Evolutionary conservation across 2,888 invertebrate genomes (phyloP).

Genomic region (Seira ritae): DNA sequence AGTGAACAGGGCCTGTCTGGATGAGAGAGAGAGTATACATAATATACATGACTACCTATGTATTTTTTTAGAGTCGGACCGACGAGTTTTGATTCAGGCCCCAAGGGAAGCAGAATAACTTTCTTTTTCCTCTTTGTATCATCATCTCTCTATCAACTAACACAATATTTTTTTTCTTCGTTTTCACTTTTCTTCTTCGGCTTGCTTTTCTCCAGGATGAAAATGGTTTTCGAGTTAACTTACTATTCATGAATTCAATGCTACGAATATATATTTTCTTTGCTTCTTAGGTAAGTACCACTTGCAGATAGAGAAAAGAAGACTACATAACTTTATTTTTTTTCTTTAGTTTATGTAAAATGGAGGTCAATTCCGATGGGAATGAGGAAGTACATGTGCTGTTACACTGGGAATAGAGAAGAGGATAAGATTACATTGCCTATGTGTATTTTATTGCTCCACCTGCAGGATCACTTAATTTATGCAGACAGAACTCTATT

Average conservation of each 20-base stretch:
- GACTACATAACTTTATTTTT: neutral
- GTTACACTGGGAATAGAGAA: neutral
- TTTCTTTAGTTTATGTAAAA: conserved; percentile 7
- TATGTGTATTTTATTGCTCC: conserved; percentile 35
- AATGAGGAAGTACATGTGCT: neutral
- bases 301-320: neutral
- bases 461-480: conserved; percentile 33
- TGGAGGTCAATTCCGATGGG: conserved; percentile 6
- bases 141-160: conserved; percentile 41
- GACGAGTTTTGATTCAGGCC: conserved; percentile 52
- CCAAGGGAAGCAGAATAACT: conserved; percentile 38
- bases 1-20: neutral
- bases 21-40: neutral
- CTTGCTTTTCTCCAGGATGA: neutral
- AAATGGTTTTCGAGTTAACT: conserved; percentile 13
- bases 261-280: neutral
- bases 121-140: conserved; percentile 31
- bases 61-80: conserved; percentile 1
- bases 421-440: conserved; percentile 47
- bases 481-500: neutral
- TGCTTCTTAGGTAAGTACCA: neutral
- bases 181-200: neutral
- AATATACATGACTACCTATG: neutral
- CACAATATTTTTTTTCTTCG: conserved; percentile 26
- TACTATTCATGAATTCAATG: conserved; percentile 21